Base-by-base conservation (phyloP, 2,888 invertebrate genomes). In the Meiosimyza decipiens region DNA sequence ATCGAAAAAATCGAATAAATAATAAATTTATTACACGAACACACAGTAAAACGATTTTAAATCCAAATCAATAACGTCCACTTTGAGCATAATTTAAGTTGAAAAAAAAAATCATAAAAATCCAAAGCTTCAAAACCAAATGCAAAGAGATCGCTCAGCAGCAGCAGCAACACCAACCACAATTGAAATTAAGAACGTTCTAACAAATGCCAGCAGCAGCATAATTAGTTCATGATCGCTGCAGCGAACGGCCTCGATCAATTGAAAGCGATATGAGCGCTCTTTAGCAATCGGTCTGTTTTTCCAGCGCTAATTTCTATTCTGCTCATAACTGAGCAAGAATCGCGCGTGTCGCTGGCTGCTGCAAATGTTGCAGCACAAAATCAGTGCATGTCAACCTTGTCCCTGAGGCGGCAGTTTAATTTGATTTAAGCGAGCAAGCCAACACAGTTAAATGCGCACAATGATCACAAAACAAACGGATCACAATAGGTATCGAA, bases 151-250 rank as follows among this genome's bases (percentile, higher is more conserved):
- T 67, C 67, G 55, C 22, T 67, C 55, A 55, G 49, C 22, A 47
- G 16, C 22, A 57, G 67, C 54, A 57, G 22, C 22, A 18, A 33
- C 49, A 57, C 15, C 22, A 18, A 33, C 49, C 50, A 33, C 40
- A 40, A 40, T 40, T 40, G 40, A 40, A 40, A 40, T 40, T 40
- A 60, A 60, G 62, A 69, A 69, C 69, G 51, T 69, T 69, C 69
- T 69, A 69, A 69, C 51, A 69, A 69, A 51, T 60, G 60, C 69
- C n/a, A 57, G 9, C 18, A 57, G 57, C 50, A 22, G 49, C 64
- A 51, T 51, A 64, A 64, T 64, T 64, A 64, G 64, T 64, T 64
- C 64, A 64, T 49, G 62, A 64, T 51, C 64, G 64, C 64, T 12
- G 51, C 64, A 33, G 64, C 22, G 18, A 57, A 22, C 57, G 28